phyloP scores from a whole-genome alignment of 2,113 vertebrate species.

The Oreotragus oreotragus region DNA sequence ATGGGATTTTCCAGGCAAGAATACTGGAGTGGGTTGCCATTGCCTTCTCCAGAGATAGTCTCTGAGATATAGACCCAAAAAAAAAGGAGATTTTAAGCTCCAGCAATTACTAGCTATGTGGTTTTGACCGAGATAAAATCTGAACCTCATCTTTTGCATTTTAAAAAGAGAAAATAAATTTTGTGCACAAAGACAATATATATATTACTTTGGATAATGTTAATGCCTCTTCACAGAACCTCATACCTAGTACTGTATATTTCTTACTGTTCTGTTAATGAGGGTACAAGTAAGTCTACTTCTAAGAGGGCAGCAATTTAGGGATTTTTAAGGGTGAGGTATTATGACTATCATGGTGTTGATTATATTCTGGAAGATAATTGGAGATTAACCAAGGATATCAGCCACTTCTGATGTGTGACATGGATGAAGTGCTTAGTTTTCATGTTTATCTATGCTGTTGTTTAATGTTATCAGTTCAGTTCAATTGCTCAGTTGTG shows the following conservation, averaged over 20 bases:
- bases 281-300: not conserved
- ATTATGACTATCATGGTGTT: not conserved
- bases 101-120: not conserved
- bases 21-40: no score
- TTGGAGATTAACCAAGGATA: not conserved
- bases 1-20: no score
- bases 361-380: not conserved
- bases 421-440: not conserved
- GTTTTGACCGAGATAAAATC: not conserved
- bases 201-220: not conserved
- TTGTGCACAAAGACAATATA: not conserved
- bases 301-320: not conserved
- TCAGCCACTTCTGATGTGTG: not conserved
- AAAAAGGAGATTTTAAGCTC: not conserved
- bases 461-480: not conserved
- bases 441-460: not conserved
- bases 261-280: not conserved
- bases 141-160: not conserved
- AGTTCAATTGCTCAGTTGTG: not conserved
- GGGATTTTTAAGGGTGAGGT: not conserved
- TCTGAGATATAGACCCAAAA: not conserved
- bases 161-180: not conserved
- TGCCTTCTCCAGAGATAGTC: no score
- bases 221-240: not conserved
- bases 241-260: not conserved